Base-by-base conservation (phyloP, 92 coral and sea anemone genomes). In the Phenganax marumi region DNA sequence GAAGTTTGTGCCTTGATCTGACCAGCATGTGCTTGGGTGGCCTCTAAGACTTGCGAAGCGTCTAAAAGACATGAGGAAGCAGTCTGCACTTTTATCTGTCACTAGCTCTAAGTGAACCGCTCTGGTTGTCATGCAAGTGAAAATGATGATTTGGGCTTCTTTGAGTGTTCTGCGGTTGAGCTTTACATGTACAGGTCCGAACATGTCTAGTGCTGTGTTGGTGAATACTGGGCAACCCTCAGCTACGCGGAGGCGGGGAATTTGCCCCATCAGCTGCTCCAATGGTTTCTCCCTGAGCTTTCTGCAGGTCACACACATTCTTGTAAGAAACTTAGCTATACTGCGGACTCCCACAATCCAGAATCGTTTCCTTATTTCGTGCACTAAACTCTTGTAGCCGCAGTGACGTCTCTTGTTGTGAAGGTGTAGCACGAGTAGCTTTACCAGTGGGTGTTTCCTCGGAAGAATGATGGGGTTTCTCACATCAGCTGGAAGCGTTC, bases 261-360 rank as follows among this genome's bases (percentile, higher is more conserved):
- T 86, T 89, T 74, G 90, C 17, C 92, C 90, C 88, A 89, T 89
- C 26, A 89, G 81, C 68, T 89, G 88, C 19, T 54, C 88, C 50
- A 89, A 43, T 52, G 92, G 84, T 69, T 86, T 82, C 71, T 80
- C 62, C 51, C 80, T 80, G 14, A 86, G 84, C 73, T 81, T 86
- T 54, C 84, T 50, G 86, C 89, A 88, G 51, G 50, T 68, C 23
- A 82, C 88, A 60, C 92, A 89, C 60, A 78, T 84, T 56, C 71
- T 79, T 16, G 85, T 74, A 49, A 89, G 85, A 25, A 50, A 56
- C 57, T 82, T 89, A 23, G 89, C 76, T 47, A 72, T 86, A 50
- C 83, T 81, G 53, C 88, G 74, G 26, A 86, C 25, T 52, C 88
- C 76, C 13, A 81, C 57, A 8, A 89, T 89, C 91, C 85, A 89